phyloP scores from a whole-genome alignment of 2,797 vertebrate species.

The Molothrus ater region DNA sequence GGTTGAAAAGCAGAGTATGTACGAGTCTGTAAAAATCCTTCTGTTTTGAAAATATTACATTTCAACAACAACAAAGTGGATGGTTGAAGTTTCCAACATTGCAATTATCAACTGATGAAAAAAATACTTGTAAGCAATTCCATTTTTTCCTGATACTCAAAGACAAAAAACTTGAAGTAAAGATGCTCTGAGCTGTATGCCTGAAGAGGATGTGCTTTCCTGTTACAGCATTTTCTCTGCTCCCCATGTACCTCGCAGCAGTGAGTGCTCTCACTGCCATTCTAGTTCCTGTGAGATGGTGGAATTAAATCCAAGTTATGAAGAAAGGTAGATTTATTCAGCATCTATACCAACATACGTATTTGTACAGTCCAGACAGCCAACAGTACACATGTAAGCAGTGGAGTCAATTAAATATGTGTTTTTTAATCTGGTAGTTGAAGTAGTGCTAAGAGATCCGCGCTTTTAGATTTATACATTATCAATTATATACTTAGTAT shows the following conservation, averaged over 20 bases:
- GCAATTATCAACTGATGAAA: neutral
- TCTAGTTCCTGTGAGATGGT: neutral
- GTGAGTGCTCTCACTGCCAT: neutral
- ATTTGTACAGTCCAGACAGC: neutral
- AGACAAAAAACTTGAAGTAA: neutral
- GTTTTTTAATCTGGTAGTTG: neutral
- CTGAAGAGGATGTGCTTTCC: neutral
- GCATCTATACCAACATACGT: rapidly evolving
- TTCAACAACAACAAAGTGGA: neutral
- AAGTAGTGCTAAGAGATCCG: neutral
- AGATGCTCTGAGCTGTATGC: neutral
- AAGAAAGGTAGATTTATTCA: neutral
- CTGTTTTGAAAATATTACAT: neutral
- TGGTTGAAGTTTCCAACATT: neutral
- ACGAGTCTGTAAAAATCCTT: neutral
- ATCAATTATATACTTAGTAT: neutral
- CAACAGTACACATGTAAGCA: neutral
- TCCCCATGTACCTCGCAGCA: neutral
- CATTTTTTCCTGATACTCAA: neutral
- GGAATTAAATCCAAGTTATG: neutral
- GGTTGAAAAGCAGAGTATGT: neutral
- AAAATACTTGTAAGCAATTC: neutral
- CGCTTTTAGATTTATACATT: neutral
- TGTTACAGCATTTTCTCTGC: neutral
- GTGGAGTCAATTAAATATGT: neutral